Evolutionary conservation across 1,140 invertebrate genomes (phyloP).

Genomic region (Medauroidea extradentata): DNA sequence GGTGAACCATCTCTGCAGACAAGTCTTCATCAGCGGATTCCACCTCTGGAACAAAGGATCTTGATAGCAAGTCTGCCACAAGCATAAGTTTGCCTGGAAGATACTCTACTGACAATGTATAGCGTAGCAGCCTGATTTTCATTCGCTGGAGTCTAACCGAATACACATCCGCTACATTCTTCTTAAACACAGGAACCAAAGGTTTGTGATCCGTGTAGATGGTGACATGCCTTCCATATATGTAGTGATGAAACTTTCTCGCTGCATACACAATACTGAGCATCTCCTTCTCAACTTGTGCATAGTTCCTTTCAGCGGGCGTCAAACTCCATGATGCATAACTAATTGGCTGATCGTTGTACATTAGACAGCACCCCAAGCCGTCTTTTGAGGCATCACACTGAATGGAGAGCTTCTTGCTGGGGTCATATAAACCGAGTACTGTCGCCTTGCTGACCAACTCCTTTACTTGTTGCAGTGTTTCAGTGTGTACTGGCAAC

Average conservation of each 20-base stretch:
- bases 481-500: constrained; percentile 14
- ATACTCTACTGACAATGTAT: constrained; percentile 35
- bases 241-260: constrained; percentile 26
- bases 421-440: constrained; percentile 26
- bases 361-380: constrained; percentile 23
- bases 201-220: constrained; percentile 27
- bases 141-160: constrained; percentile 40
- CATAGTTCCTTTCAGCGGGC: constrained; percentile 26
- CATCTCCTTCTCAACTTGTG: constrained; percentile 26
- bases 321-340: constrained; percentile 32
- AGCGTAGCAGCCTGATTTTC: constrained; percentile 35
- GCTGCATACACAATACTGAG: constrained; percentile 25
- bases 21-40: not conserved
- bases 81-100: constrained; percentile 42
- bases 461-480: constrained; percentile 8
- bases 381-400: constrained; percentile 9
- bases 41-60: constrained; percentile 25
- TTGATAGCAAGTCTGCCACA: constrained; percentile 43
- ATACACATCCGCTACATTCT: constrained; percentile 33
- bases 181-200: constrained; percentile 34
- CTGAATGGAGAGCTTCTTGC: constrained; percentile 23
- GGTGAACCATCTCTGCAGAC: not conserved
- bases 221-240: constrained; percentile 21
- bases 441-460: constrained; percentile 12
- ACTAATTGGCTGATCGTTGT: constrained; percentile 33